A percentile compares a stretch with the other conserved stretches of the same genome.
Conservation (phyloP, 2,888 invertebrate species). For the Drosophila meridionalis region DNA sequence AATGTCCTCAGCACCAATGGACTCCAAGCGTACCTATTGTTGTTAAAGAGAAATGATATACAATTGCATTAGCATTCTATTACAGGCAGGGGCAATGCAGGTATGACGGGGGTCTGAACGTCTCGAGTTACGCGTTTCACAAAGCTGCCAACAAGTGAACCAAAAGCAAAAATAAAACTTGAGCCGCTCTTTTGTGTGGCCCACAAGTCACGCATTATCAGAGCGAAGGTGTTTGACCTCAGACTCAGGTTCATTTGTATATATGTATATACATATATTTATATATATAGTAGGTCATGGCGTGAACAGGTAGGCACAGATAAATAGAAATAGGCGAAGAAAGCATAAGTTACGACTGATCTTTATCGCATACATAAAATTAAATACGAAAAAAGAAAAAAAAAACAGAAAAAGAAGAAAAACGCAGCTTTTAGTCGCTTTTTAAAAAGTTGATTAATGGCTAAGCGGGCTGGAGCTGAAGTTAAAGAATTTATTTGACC, state of each 20-base stretch:
- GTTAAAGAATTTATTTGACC: slow-evolving; percentile 31
- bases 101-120: background rate
- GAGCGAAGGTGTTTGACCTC: slow-evolving; percentile 74
- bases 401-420: background rate
- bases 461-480: slow-evolving; percentile 12
- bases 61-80: slow-evolving; percentile 47
- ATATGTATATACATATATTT: slow-evolving; percentile 56
- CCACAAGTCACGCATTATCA: slow-evolving; percentile 74
- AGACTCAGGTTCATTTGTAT: slow-evolving; percentile 65
- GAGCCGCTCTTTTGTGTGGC: slow-evolving; percentile 40
- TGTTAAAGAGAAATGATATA: slow-evolving; percentile 23
- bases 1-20: slow-evolving; percentile 99
- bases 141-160: slow-evolving; percentile 50
- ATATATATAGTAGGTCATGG: slow-evolving; percentile 71
- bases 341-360: slow-evolving; percentile 69
- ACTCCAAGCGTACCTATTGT: slow-evolving; percentile 95
- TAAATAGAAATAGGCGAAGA: slow-evolving; percentile 57
- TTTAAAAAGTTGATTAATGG: slow-evolving; percentile 48
- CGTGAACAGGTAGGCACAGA: slow-evolving; percentile 54
- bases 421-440: slow-evolving; percentile 33
- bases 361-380: slow-evolving; percentile 47
- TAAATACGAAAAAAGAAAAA: slow-evolving; percentile 3
- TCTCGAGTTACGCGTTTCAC: slow-evolving; percentile 59
- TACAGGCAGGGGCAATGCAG: background rate
- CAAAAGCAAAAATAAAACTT: slow-evolving; percentile 26